Percentiles rank a stretch among this genome's conserved stretches.
Evolutionary conservation across 2,797 vertebrate species (phyloP).

Genomic region (Pangasius djambal): DNA sequence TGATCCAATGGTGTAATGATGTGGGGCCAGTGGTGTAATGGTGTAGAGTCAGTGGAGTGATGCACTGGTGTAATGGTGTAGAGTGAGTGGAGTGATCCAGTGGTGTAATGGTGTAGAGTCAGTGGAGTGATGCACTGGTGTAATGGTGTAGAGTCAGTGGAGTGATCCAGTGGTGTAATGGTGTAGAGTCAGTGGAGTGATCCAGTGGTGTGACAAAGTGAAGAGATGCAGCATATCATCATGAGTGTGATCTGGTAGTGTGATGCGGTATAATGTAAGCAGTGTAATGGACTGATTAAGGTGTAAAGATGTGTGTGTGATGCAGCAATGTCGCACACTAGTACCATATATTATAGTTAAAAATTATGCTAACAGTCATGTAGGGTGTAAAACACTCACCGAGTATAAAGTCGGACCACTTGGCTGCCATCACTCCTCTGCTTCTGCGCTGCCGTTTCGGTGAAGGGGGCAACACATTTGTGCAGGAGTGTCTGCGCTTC

Average conservation of each 20-base stretch:
- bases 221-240: no score
- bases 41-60: background rate
- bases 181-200: background rate
- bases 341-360: background rate
- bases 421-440: slow-evolving; percentile 73
- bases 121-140: background rate
- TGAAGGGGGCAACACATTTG: slow-evolving; percentile 63
- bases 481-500: slow-evolving; percentile 61
- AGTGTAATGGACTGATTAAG: background rate
- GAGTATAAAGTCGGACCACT: slow-evolving; percentile 87
- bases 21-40: background rate
- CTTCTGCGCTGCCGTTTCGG: slow-evolving; percentile 74
- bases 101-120: background rate
- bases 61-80: background rate
- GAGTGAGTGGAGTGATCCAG: background rate
- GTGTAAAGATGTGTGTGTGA: background rate
- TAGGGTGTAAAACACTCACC: slow-evolving; percentile 75
- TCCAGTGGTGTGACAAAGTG: background rate
- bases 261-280: background rate
- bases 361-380: background rate
- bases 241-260: background rate
- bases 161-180: background rate
- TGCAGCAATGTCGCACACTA: background rate
- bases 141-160: background rate
- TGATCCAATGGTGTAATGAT: background rate